Evolutionary conservation across 2,888 invertebrate genomes (phyloP).

Genomic region (Eupithecia tripunctaria): DNA sequence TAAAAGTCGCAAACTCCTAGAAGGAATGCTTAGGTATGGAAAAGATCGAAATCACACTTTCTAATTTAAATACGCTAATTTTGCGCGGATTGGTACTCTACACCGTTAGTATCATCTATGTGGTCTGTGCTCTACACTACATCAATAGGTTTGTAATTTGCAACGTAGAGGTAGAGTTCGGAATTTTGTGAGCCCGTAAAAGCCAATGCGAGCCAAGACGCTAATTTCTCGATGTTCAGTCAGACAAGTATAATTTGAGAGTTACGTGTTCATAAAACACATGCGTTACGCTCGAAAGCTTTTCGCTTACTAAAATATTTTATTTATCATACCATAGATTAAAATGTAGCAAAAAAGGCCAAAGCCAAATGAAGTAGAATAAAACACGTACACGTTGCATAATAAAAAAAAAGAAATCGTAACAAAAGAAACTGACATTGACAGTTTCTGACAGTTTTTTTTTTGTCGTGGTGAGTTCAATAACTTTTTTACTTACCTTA

Average conservation of each 20-base stretch:
- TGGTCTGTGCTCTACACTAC: too few relatives aligned
- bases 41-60: conserved; percentile 1
- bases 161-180: not conserved
- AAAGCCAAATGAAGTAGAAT: not conserved
- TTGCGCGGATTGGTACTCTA: not conserved
- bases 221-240: not conserved
- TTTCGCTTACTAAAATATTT: conserved; percentile 1
- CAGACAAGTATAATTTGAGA: not conserved
- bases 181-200: not conserved
- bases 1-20: not conserved
- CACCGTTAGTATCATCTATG: too few relatives aligned
- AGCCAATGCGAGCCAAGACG: not conserved
- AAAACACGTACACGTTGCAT: not conserved
- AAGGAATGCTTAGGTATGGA: not conserved
- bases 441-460: not conserved
- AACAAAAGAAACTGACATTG: too few relatives aligned
- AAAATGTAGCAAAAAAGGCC: not conserved
- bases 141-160: not conserved
- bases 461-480: not conserved
- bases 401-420: too few relatives aligned
- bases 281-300: not conserved
- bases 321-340: not conserved
- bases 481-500: not conserved
- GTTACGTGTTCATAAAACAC: not conserved
- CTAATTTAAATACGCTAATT: conserved; percentile 1